Percentiles rank a stretch among this genome's conserved stretches.
Conservation (phyloP, 2,113 vertebrate species). For the Oceanodroma tethys region DNA sequence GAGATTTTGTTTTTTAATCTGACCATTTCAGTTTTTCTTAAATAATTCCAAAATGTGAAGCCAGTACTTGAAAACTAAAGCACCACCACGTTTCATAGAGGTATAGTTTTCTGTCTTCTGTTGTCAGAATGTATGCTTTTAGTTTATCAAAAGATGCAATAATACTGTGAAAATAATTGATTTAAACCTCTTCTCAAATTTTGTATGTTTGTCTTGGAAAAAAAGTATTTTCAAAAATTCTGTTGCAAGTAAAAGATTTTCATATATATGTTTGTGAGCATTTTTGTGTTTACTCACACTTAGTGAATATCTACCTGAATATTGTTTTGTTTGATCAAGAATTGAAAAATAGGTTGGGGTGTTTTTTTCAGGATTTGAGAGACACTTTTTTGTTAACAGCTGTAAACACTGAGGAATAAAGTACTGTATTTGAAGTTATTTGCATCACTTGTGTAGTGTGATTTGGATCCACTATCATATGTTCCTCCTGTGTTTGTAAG, state of each 20-base stretch:
- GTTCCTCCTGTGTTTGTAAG: background rate
- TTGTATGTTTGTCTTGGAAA: background rate
- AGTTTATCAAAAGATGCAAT: conserved; percentile 11
- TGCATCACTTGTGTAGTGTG: background rate
- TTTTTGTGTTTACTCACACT: background rate
- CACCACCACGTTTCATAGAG: background rate
- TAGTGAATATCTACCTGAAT: background rate
- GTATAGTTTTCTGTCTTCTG: background rate
- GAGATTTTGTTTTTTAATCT: background rate
- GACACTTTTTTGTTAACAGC: conserved; percentile 8
- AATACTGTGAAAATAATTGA: background rate
- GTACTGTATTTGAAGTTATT: background rate
- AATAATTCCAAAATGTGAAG: background rate
- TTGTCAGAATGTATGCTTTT: background rate
- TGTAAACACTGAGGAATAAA: conserved; percentile 61
- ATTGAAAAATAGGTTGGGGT: background rate
- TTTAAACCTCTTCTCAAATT: background rate
- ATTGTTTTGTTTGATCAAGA: background rate
- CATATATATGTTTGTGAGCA: conserved; percentile 3
- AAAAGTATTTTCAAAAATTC: conserved; percentile 35
- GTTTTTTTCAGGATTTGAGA: background rate
- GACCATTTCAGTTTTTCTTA: background rate
- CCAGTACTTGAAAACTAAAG: background rate
- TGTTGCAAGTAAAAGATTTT: conserved; percentile 14
- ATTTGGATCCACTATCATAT: background rate